Base-by-base conservation (phyloP, 2,113 vertebrate genomes). In the Edolisoma coerulescens region DNA sequence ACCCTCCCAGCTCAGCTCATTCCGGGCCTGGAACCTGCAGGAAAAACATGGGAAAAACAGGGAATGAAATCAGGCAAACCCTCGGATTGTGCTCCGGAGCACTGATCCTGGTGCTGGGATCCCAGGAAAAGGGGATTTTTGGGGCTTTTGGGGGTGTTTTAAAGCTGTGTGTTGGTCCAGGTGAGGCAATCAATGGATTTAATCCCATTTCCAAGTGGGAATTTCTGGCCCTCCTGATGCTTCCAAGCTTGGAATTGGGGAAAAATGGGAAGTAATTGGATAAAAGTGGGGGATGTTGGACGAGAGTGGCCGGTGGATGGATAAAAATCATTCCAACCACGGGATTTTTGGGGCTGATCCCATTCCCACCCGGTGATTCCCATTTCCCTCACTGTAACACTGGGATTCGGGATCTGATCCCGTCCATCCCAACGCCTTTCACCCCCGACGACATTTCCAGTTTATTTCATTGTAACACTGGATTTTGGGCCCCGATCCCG, bases 391-490 rank as follows among this genome's bases (percentile, higher is more conserved):
- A 10, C 13, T 32, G 28, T 32, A 32, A 32, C 12, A 2, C 20
- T 11, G 61, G 61, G 41, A 44, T 64, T 32, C 42, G 3, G 41
- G 41, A 15, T 32, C 61, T 11, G 28, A 32, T 44, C 14, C 41
- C 3, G 6, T 22, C 28, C 39, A 8, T 24, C 33, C 76, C 12
- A 5, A 7, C 0, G 2, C 2, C 0, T 28, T 42, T 35, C 32
- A 14, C n/a, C 26, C 26, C 39, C 32, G 11, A 3, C 2, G 3
- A 6, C 27, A 1, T 21, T 49, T 33, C 53, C 28, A 6, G 2
- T 56, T 16, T 16, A 13, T 39, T 47, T 16, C 5, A 1, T 33
- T 10, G 21, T 13, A 13, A 16, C 1, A 0, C 0, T 20, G 41
- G 63, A 41, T 9, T 56, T 45, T 32, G 41, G 42, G 52, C 6